Base-by-base conservation (phyloP, 2,113 vertebrate genomes). In the Varanus komodoensis region DNA sequence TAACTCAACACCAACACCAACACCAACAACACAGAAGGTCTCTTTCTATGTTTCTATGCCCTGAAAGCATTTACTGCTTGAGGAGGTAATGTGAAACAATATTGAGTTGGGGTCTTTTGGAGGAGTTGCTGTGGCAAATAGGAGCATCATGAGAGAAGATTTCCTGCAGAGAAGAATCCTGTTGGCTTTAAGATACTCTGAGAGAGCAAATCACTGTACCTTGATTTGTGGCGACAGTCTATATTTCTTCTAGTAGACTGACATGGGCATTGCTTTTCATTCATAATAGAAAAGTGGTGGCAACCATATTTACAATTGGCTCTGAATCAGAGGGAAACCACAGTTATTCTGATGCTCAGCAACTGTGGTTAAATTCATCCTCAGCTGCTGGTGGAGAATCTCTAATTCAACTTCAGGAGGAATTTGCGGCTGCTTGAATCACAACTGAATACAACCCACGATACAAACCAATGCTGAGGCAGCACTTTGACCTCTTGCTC, bases 271-370 rank as follows among this genome's bases (percentile, higher is more conserved):
- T 50, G 64, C 67, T 50, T 71, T 84, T 87, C 67, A 34, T 83
- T 83, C 57, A 83, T 64, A 38, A 38, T 32, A 82, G 7, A 77
- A 44, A 77, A 34, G 52, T 7, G 19, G 48, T 38, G 52, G n/a
- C 50, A 34, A 57, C 75, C 54, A n/a, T 78, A 78, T 78, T 87
- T 83, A 38, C 54, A 83, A 8, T 21, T 82, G 68, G 68, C 25
- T 89, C 21, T 64, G 38, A 84, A 84, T n/a, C 57, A 75, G 71
- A 89, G n/a, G n/a, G 73, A 64, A 75, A 48, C 69, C 54, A 64
- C 80, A 73, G 81, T 57, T 61, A 48, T 74, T 25, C 48, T 38
- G 38, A 50, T 64, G 29, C 19, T 89, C 69, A 83, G 88, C 81
- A 75, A 27, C 61, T 64, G 69, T 75, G 34, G 88, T 89, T 89